phyloP scores from a whole-genome alignment of 2,888 invertebrate species.

The Eristalis pertinax region DNA sequence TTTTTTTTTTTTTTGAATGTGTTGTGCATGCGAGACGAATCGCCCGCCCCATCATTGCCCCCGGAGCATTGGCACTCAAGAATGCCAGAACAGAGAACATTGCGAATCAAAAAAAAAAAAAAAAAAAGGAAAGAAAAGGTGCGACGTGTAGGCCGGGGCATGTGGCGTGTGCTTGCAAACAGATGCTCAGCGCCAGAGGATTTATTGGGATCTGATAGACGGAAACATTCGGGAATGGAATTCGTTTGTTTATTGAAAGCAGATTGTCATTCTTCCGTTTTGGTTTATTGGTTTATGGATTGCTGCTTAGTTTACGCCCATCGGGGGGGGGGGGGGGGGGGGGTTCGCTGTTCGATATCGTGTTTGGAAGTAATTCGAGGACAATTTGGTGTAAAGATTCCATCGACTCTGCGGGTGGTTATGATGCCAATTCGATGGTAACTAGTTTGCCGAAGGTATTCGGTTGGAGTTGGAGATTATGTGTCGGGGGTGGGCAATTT shows the following conservation, averaged over 20 bases:
- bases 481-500: too few species aligned
- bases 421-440: constrained; percentile 1
- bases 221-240: constrained; percentile 45
- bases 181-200: constrained; percentile 50
- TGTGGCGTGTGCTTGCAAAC: constrained; percentile 49
- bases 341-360: constrained; percentile 11
- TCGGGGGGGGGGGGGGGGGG: background rate
- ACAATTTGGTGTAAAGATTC: constrained; percentile 45
- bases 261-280: constrained; percentile 70
- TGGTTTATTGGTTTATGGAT: constrained; percentile 71
- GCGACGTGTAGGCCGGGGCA: constrained; percentile 26
- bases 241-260: constrained; percentile 71
- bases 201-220: constrained; percentile 66
- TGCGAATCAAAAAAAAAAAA: too few species aligned
- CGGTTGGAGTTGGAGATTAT: background rate
- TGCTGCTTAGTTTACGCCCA: constrained; percentile 17
- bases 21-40: constrained; percentile 59
- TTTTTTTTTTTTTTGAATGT: constrained; percentile 45
- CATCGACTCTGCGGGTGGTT: background rate
- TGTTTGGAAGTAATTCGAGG: constrained; percentile 59
- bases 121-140: constrained; percentile 36
- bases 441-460: constrained; percentile 14
- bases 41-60: background rate
- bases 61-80: constrained; percentile 6
- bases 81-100: constrained; percentile 15